Percentiles rank a stretch among this genome's conserved stretches.
These are phyloP conservation scores for Brotogeris chrysoptera DNA, from an alignment of 2,797 vertebrate species.

Conservation along the genomic window DNA sequence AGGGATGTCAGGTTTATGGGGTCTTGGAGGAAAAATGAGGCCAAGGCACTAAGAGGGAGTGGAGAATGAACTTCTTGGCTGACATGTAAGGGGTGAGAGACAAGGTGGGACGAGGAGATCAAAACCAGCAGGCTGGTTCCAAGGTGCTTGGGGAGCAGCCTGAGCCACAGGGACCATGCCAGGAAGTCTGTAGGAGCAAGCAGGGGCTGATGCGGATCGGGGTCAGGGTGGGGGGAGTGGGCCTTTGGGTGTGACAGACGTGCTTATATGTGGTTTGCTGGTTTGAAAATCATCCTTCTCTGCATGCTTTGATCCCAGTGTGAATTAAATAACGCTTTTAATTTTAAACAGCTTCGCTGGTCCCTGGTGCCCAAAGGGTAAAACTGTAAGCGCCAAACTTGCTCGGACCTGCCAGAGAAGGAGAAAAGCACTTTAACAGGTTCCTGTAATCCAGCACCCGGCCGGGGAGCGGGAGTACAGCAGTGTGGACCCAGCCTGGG, in stretches of 20 bases:
- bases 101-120: not conserved
- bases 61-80: not conserved
- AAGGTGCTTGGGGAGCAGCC: not conserved
- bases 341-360: conserved; percentile 38
- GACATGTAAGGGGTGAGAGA: not conserved
- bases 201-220: not conserved
- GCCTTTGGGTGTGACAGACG: not conserved
- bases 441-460: not conserved
- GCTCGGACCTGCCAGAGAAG: conserved; percentile 20
- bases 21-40: not conserved
- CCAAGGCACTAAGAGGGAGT: not conserved
- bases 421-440: conserved; percentile 19
- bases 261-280: conserved; percentile 42
- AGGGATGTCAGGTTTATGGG: not conserved
- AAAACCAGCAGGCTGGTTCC: fast-evolving
- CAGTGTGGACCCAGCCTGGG: not conserved
- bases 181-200: not conserved
- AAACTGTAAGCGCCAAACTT: not conserved
- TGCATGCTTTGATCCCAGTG: conserved; percentile 32
- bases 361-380: conserved; percentile 36
- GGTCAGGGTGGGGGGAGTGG: not conserved
- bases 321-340: conserved; percentile 40
- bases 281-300: conserved; percentile 5
- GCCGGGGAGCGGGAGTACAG: fast-evolving
- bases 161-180: fast-evolving